Base-by-base conservation (phyloP, 2,888 invertebrate species). In the Cotesia congregata region DNA sequence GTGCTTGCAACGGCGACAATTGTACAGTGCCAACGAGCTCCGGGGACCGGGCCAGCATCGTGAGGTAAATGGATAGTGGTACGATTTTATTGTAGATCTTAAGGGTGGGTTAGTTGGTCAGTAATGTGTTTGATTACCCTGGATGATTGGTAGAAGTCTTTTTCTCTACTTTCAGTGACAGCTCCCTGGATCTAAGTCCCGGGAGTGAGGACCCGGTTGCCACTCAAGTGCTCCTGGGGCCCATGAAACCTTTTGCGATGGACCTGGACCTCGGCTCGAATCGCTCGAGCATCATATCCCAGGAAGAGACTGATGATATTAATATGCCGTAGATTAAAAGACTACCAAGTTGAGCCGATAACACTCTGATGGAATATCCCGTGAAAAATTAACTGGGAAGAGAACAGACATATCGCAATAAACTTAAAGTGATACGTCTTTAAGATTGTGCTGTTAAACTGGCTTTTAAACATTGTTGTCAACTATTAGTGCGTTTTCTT, bases 251-350 rank as follows among this genome's bases (percentile, higher is more conserved):
- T 64, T 93, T 93, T 88, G 91, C 91, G 73, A 92, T 92, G 89
- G 93, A 93, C 87, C 90, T 93, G 83, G 93, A 92, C 84, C 89
- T 93, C 76, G 90, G 90, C 79, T 92, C 92, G 85, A 92, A 92
- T 86, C 89, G 92, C 83, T 92, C 92, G 83, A 92, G 91, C 86
- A 90, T 91, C 85, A 88, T 91, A 82, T 92, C 92, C 81, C 92
- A 92, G 90, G 92, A 89, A 72, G 89, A 89, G 76, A 83, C 83
- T 79, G 88, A 88, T 78, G 89, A 88, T 69, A 82, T 72, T 64
- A 81, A 79, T 80, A 83, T 84, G 69, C 77, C 81, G 72, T 83
- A 71, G 77, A 79, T 75, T 68, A 61, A 62, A 72, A 75, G 77
- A 50, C 12, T 1, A 12, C 3, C 30, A 30, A 30, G 0, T 30